These are phyloP conservation scores for Sitophilus oryzae DNA, from an alignment of 1,140 invertebrate species.

Conservation along the genomic window DNA sequence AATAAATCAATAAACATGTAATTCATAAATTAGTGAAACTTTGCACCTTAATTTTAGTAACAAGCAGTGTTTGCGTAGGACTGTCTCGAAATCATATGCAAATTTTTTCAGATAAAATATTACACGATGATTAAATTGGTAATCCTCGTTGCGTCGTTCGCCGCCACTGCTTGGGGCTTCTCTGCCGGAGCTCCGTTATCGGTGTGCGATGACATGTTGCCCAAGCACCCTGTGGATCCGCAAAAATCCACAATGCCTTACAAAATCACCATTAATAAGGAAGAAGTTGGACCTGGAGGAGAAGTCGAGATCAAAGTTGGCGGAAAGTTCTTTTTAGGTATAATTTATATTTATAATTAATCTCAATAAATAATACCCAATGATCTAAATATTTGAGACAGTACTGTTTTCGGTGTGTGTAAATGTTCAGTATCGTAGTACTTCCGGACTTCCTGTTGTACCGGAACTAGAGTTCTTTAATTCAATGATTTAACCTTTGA, in stretches of 20 bases:
- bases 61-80: too few relatives aligned
- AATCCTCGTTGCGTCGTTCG: conserved; percentile 14
- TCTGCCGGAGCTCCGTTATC: conserved; percentile 41
- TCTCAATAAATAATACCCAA: neutral
- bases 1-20: too few relatives aligned
- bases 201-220: conserved; percentile 43
- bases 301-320: conserved; percentile 39
- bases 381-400: neutral
- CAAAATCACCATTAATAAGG: conserved; percentile 37
- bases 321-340: conserved; percentile 40
- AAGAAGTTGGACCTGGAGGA: conserved; percentile 35
- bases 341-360: neutral
- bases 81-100: too few relatives aligned
- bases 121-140: too few relatives aligned
- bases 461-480: too few relatives aligned
- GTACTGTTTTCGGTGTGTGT: neutral
- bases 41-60: too few relatives aligned
- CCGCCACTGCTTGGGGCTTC: conserved; percentile 26
- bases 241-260: conserved; percentile 40
- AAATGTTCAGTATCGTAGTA: too few relatives aligned
- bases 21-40: too few relatives aligned
- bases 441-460: too few relatives aligned
- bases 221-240: conserved; percentile 39
- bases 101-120: too few relatives aligned
- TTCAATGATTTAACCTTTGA: too few relatives aligned